Conservation (phyloP, 1,140 invertebrate genomes). For the Tribolium madens region DNA sequence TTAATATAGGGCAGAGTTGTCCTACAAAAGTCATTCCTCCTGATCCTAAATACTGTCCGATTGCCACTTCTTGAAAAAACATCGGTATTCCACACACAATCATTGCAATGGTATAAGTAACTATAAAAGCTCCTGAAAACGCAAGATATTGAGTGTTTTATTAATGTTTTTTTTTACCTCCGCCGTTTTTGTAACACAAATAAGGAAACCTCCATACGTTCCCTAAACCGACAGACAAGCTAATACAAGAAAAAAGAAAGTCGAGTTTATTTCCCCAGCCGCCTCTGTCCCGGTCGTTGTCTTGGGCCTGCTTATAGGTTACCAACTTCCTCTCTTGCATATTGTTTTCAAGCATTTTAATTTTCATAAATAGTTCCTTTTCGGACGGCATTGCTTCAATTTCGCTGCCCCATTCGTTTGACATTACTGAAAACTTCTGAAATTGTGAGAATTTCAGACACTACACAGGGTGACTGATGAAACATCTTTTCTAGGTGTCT, state of each 20-base stretch:
- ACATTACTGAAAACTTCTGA: background rate
- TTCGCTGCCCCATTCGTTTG: background rate
- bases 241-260: slow-evolving; percentile 76
- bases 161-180: slow-evolving; percentile 55
- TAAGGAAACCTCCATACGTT: slow-evolving; percentile 92
- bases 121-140: slow-evolving; percentile 72
- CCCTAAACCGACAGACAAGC: slow-evolving; percentile 81
- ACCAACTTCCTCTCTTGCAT: slow-evolving; percentile 43
- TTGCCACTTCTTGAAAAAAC: slow-evolving; percentile 82
- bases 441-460: background rate
- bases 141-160: background rate
- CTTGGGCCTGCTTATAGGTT: slow-evolving; percentile 50
- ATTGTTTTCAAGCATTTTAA: slow-evolving; percentile 43
- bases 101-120: slow-evolving; percentile 80
- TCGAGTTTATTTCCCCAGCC: slow-evolving; percentile 64
- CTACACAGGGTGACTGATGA: no score
- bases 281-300: slow-evolving; percentile 55
- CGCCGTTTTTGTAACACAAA: slow-evolving; percentile 85
- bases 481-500: no score
- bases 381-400: background rate
- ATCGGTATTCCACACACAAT: slow-evolving; percentile 80
- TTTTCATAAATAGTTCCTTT: slow-evolving; percentile 49
- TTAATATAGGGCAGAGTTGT: slow-evolving; percentile 72
- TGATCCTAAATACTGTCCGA: slow-evolving; percentile 74
- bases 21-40: slow-evolving; percentile 75